Evolutionary conservation across 37 sponge, comb jelly and placozoan species (phyloP), one percentile per base, ranked within the genome.

Genomic region (Crambe crambe): DNA sequence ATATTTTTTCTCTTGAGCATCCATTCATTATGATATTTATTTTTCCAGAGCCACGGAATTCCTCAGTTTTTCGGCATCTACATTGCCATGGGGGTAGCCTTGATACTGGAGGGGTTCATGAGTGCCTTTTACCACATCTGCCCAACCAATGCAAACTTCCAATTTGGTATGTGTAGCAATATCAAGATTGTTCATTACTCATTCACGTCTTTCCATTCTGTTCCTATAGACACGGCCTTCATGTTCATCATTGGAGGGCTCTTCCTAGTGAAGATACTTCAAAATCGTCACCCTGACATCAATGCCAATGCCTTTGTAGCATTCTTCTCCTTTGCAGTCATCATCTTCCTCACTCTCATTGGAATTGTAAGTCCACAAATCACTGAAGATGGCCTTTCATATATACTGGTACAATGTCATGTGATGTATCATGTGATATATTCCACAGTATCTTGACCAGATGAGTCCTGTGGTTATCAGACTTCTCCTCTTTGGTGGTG

Each of bases 221-320:
- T 31, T 10, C 21, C 76, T 41, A 10, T 69, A 92, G 96, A 97
- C 72, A 91, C 90, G 29, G 80, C 97, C 68, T 97, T 97, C 81
- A 97, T 97, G 97, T 97, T 87, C 76, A 86, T 94, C 70, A 97
- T 98, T 82, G 93, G 87, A 5, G 90, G 90, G 0, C 84, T 98
- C 72, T 51, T 85, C 18, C 89, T 89, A 29, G 73, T 93, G 17
- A 86, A 89, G 80, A 72, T 96, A 25, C 89, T 94, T 60, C 94
- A 96, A 87, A 86, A 83, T 58, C 57, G 99, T 26, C 99, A 98
- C 70, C 96, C 99, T 21, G 99, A 96, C 63, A 75, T 96, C 37
- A 78, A 83, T 58, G 78, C 93, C 56, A 89, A 88, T 73, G 96
- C 99, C 4, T 86, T 89, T 69, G 76, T 81, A 15, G 89, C 95